Base-by-base conservation (phyloP, 2,797 vertebrate species). In the Semaprochilodus insignis region DNA sequence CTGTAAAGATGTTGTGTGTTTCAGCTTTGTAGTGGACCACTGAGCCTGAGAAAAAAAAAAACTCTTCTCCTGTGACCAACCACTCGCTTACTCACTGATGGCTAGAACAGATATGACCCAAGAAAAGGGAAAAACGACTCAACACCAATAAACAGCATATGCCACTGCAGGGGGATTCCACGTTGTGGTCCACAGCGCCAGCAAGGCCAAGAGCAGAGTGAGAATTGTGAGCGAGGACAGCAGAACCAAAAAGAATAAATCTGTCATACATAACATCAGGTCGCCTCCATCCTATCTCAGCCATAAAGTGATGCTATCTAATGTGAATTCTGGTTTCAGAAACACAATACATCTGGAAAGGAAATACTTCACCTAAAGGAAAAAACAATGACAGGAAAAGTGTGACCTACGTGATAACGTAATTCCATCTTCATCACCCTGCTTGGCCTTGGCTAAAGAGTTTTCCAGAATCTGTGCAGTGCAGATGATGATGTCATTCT, bases 381-480 rank as follows among this genome's bases (percentile, higher is more conserved):
- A 59, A 36, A 6, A 23, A 19, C 34, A 17, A 34, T 16, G 36
- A 48, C 57, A 77, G 13, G 76, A 8, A 54, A 52, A 71, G 40
- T 40, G 85, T 83, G 66, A 81, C 91, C 10, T 91, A 96, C 98
- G 97, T 88, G 96, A 97, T 75, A 99, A 88, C 19, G 88, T 88
- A 87, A 99, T 92, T 40, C 95, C 94, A 81, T 96, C 96, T 81
- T 98, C 96, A 27, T 96, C 95, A 75, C 95, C 95, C 6, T 85
- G 84, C 34, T 92, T 90, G 25, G 91, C 90, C 82, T 93, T 93
- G 81, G 95, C 90, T 86, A 99, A 93, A 73, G 93, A 96, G 91
- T 99, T 99, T 91, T 99, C 97, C 83, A 99, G 95, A 73, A 99
- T 99, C 91, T 99, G 97, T 77, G 98, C 98, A 19, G 98, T 99